Evolutionary conservation across 2,113 vertebrate species (phyloP), one percentile per base, ranked within the genome.

Genomic region (Myrmophylax atrothorax): DNA sequence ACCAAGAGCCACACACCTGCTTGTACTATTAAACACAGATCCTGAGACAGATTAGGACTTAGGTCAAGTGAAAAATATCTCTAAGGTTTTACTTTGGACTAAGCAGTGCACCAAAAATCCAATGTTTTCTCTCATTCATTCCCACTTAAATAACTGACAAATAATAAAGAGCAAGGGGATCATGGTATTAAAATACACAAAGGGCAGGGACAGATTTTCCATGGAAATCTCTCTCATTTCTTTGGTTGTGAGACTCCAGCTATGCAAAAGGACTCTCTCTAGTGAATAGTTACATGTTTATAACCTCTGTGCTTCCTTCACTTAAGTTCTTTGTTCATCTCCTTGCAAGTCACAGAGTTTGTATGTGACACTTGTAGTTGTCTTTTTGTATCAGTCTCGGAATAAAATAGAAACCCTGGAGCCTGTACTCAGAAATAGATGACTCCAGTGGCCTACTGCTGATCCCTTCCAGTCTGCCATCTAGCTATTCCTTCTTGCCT

Each of bases 1-100:
- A 33, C 1, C 6, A 5, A 31, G 49, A 53, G 2, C 14, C 46
- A 56, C 29, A 35, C 7, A 0, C 7, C 6, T 5, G 33, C 55
- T 25, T 33, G 58, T 3, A 1, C 14, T 50, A 22, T 16, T 28
- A 19, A 66, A 49, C 29, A 11, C 33, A 9, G 16, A 14, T 6
- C 42, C 16, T 4, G 3, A 38, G 18, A 20, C 12, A 63, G 14
- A 28, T 9, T 4, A 22, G 49, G 25, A 23, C 46, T 74, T 24
- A 31, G 49, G 29, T 28, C 13, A n/a, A 68, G 44, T 25, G 10
- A 66, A 87, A 64, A 84, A 11, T 44, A 15, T 22, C 58, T 47
- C 59, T 33, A 37, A 63, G 47, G 28, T 63, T 63, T 67, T 35
- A 17, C 47, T 80, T 72, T 40, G 25, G 49, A 44, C 42, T 24